phyloP scores from a whole-genome alignment of 2,113 vertebrate species.

The Malurus alboscapulatus region DNA sequence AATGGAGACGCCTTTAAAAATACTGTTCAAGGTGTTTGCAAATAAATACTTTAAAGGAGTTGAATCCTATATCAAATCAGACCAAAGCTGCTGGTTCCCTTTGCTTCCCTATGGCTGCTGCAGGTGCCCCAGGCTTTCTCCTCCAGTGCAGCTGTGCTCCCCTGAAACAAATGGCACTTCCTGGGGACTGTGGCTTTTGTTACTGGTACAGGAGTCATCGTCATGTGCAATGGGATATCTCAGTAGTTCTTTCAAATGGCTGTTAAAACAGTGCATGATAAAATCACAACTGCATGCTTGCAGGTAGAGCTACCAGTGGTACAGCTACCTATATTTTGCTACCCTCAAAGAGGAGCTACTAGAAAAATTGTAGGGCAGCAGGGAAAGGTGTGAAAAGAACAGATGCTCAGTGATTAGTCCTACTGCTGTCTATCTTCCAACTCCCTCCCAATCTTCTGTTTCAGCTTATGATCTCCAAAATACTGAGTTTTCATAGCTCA shows the following conservation, averaged over 20 bases:
- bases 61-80: slow-evolving; percentile 14
- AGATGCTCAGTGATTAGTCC: not conserved
- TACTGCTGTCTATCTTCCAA: not conserved
- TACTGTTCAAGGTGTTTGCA: not conserved
- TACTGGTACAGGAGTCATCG: slow-evolving; percentile 34
- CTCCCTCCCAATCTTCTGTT: not conserved
- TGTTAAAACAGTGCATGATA: slow-evolving; percentile 39
- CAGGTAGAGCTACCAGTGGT: not conserved
- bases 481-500: not conserved
- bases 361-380: not conserved
- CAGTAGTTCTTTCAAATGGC: slow-evolving; percentile 46
- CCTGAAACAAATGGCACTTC: slow-evolving; percentile 56
- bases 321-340: not conserved
- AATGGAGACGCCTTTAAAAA: not conserved
- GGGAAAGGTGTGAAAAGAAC: not conserved
- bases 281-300: slow-evolving; percentile 34
- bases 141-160: slow-evolving; percentile 57
- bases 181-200: slow-evolving; percentile 57
- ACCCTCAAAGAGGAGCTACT: not conserved
- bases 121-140: slow-evolving; percentile 51
- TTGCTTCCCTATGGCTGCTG: slow-evolving; percentile 22
- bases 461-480: not conserved
- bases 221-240: slow-evolving; percentile 43
- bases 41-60: not conserved
- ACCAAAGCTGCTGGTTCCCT: slow-evolving; percentile 28